Evolutionary conservation across 2,797 vertebrate genomes (phyloP), one percentile per base, ranked within the genome.

Genomic region (Thripadectes ignobilis): DNA sequence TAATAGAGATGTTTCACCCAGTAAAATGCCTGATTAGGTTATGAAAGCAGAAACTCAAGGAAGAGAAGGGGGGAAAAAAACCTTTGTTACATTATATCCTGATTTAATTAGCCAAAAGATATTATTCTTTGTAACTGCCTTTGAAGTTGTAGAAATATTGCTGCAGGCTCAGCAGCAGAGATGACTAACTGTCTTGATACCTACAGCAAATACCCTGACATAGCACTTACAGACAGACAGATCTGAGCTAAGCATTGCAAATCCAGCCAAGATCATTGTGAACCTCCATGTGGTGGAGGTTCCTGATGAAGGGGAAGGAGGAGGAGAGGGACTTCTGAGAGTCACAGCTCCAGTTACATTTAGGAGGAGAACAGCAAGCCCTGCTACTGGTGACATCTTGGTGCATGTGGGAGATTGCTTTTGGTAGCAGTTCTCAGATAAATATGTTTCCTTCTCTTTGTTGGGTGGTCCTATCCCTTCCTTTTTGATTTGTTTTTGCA

Each of bases 1-100:
- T 97, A 96, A 97, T 97, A 97, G 96, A 97, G 97, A 98, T 94
- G 94, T 97, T 96, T 97, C 86, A 95, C 93, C 75, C 93, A 95
- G 92, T 86, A 96, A 97, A 97, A 96, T 81, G 91, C 85, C 95
- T 97, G 95, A 97, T 97, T 97, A 97, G 93, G 92, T 97, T 95
- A 97, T 97, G 91, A 97, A 98, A 97, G 95, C 87, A 95, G 89
- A 95, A 97, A 97, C 91, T 93, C 72, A 72, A 93, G 90, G 84
- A 94, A 96, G 55, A 96, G 85, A 94, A 89, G 66, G 6, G 3
- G 6, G 71, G 48, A 30, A 46, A 73, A 29, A 39, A 19, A 6
- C 2, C 57, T 96, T 97, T 81, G 93, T 94, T 80, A 92, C 45
- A 92, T 89, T 95, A 79, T 85, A 92, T 95, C 92, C 82, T 93